These are phyloP conservation scores for Neopelma chrysocephalum DNA, from an alignment of 2,797 vertebrate genomes.

Conservation along the genomic window DNA sequence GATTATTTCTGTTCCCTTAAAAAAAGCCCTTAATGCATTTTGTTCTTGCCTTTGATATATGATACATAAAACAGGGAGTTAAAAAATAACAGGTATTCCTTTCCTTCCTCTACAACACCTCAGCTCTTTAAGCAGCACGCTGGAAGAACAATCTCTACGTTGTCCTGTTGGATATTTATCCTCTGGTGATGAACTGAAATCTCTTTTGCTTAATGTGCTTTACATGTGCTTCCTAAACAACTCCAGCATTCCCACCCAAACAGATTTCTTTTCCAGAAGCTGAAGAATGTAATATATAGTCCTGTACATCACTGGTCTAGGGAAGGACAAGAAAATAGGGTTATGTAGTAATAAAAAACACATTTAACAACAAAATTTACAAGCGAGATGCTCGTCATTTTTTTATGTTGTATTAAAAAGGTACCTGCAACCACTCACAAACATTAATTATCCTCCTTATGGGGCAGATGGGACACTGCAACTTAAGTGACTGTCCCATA, in stretches of 20 bases:
- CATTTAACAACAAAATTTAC: not conserved
- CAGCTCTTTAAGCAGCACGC: not conserved
- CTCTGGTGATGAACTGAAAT: not conserved
- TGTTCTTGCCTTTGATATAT: not conserved
- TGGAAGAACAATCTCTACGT: not conserved
- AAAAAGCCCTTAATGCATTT: not conserved
- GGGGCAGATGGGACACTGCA: not conserved
- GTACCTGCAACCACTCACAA: not conserved
- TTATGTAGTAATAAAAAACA: not conserved
- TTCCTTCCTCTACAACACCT: not conserved
- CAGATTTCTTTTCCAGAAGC: not conserved
- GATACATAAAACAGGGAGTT: not conserved
- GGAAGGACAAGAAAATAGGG: not conserved
- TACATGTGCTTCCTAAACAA: not conserved
- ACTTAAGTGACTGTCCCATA: not conserved
- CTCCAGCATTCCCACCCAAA: not conserved
- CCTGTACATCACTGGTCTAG: not conserved
- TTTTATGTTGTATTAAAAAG: not conserved
- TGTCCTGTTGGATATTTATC: not conserved
- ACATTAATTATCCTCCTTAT: not conserved
- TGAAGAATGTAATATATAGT: not conserved
- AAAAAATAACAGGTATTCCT: not conserved
- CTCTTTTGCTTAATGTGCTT: not conserved
- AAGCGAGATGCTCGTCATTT: not conserved
- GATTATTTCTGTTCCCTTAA: not conserved